A percentile compares a stretch with the other conserved stretches of the same genome.
phyloP scores from a whole-genome alignment of 2,113 vertebrate species.

The Mohoua ochrocephala region DNA sequence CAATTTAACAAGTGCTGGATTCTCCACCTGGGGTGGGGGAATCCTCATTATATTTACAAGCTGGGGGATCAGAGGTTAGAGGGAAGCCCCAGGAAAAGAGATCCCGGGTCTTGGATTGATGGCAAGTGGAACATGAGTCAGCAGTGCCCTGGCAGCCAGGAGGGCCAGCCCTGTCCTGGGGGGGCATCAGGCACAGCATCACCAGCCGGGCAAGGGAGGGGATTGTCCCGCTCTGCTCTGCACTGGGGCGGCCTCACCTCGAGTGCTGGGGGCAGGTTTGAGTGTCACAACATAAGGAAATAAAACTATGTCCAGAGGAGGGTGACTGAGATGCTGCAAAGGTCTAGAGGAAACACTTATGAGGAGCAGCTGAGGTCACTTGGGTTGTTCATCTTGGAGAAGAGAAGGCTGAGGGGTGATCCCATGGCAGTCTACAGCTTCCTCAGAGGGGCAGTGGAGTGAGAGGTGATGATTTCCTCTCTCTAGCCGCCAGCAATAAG shows the following conservation, averaged over 20 bases:
- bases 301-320: neutral
- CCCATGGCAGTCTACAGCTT: neutral
- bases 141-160: neutral
- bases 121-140: fast-evolving
- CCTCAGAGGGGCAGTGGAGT: no score
- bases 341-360: neutral
- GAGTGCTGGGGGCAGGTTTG: fast-evolving
- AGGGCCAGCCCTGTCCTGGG: neutral
- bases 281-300: neutral
- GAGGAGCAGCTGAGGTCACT: neutral
- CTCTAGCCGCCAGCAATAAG: neutral
- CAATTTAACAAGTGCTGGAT: neutral
- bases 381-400: neutral
- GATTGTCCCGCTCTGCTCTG: neutral
- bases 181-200: neutral
- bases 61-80: neutral
- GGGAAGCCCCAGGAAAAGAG: neutral
- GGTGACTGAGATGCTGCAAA: no score
- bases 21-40: neutral
- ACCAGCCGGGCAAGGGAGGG: fast-evolving
- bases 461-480: neutral
- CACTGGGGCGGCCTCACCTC: fast-evolving
- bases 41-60: neutral
- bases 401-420: neutral
- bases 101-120: neutral